A percentile compares a stretch with the other conserved stretches of the same genome.
phyloP scores from a whole-genome alignment of 2,888 invertebrate genomes.

The Invenusta paracnida region DNA sequence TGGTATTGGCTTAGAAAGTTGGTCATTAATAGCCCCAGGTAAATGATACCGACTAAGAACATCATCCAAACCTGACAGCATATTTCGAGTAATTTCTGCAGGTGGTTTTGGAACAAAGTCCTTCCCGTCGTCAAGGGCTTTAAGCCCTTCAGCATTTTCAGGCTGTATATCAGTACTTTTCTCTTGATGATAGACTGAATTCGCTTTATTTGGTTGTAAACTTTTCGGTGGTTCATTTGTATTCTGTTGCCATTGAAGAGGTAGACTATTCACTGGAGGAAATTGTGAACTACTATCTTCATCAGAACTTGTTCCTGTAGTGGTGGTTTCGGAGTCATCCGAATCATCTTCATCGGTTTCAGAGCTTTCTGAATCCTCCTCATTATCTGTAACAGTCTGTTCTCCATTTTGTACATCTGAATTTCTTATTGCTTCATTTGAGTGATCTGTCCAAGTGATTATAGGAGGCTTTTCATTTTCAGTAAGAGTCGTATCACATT shows the following conservation, averaged over 20 bases:
- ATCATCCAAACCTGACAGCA: not conserved
- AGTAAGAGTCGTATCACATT: not conserved
- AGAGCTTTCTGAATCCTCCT: not conserved
- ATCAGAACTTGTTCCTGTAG: conserved; percentile 4
- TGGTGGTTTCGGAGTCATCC: not conserved
- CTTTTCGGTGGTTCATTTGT: not conserved
- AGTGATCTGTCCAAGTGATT: not conserved
- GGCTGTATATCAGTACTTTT: too few species aligned
- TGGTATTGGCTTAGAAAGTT: not conserved
- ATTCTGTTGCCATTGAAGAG: not conserved
- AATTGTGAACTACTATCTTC: not conserved
- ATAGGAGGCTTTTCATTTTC: not conserved
- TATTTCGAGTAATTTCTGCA: not conserved
- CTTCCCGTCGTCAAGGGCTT: not conserved
- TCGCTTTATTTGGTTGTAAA: too few species aligned
- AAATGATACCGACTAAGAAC: not conserved
- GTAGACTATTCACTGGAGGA: not conserved
- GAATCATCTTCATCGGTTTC: too few species aligned
- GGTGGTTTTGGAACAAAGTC: not conserved
- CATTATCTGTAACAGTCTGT: not conserved
- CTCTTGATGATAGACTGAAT: too few species aligned
- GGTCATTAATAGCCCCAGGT: not conserved
- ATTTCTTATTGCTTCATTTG: not conserved
- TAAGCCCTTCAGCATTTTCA: not conserved
- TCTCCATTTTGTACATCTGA: not conserved